A percentile compares a stretch with the other conserved stretches of the same genome.
Conservation (phyloP, 2,888 invertebrate genomes). For the Chrysolina haemoptera region DNA sequence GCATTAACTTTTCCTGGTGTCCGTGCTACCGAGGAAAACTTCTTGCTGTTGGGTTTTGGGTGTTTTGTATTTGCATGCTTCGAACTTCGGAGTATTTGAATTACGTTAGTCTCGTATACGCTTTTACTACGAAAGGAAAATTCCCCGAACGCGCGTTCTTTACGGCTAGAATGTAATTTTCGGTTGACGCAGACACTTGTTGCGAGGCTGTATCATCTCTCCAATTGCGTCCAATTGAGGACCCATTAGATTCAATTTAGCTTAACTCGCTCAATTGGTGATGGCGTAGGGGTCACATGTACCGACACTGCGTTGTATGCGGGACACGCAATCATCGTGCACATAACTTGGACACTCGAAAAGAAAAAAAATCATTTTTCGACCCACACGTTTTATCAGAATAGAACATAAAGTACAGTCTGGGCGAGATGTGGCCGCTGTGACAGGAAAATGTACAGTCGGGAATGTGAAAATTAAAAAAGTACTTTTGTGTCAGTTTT, state of each 20-base stretch:
- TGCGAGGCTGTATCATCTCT: slow-evolving; percentile 65
- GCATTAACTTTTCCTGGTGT: too few relatives aligned
- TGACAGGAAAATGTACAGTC: slow-evolving; percentile 37
- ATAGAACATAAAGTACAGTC: slow-evolving; percentile 36
- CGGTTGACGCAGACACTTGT: slow-evolving; percentile 63
- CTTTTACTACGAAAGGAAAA: neutral
- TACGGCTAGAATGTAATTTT: slow-evolving; percentile 15
- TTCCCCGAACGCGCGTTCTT: neutral
- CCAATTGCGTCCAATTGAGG: slow-evolving; percentile 69
- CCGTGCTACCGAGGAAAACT: too few relatives aligned
- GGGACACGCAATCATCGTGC: slow-evolving; percentile 66
- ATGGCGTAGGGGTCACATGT: slow-evolving; percentile 69
- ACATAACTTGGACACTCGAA: slow-evolving; percentile 42
- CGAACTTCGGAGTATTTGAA: too few relatives aligned
- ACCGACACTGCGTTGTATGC: slow-evolving; percentile 64
- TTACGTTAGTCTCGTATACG: too few relatives aligned
- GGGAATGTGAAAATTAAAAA: neutral
- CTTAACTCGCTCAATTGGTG: slow-evolving; percentile 70
- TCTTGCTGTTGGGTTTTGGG: too few relatives aligned
- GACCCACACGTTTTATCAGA: slow-evolving; percentile 44
- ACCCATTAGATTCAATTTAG: slow-evolving; percentile 70
- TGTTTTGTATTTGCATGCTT: too few relatives aligned
- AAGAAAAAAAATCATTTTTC: slow-evolving; percentile 45
- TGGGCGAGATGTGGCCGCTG: slow-evolving; percentile 13
- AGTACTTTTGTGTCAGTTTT: too few relatives aligned